These are phyloP conservation scores for Heterodera schachtii DNA, from an alignment of 1,140 invertebrate genomes.

Conservation along the genomic window DNA sequence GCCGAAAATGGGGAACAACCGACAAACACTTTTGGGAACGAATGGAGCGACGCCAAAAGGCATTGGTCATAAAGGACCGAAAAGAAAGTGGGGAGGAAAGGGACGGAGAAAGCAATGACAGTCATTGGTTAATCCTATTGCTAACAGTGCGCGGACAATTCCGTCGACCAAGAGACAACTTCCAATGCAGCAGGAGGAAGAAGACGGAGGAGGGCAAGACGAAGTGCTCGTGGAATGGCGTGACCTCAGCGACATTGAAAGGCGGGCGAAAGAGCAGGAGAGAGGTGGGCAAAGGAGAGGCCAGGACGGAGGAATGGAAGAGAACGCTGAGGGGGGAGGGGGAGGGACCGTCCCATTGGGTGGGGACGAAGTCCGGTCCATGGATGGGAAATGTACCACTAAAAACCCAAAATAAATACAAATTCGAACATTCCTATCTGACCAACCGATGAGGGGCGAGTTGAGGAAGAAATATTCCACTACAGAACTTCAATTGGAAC, in stretches of 20 bases:
- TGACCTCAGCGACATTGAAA: constrained; percentile 37
- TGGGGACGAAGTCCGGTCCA: no score
- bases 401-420: no score
- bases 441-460: no score
- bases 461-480: no score
- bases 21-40: not conserved
- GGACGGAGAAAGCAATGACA: no score
- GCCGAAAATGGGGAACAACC: not conserved
- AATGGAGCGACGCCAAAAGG: not conserved
- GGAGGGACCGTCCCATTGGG: no score
- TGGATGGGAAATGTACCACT: no score
- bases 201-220: constrained; percentile 1
- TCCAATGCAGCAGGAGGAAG: not conserved
- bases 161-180: not conserved
- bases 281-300: constrained; percentile 16
- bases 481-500: constrained; percentile 43
- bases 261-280: constrained; percentile 41
- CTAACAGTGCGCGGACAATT: not conserved
- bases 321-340: not conserved
- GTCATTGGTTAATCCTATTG: not conserved
- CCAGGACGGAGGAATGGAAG: not conserved
- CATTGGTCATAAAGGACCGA: not conserved
- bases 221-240: constrained; percentile 25
- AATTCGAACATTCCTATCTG: no score
- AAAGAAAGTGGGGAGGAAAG: constrained; percentile 14